Base-by-base conservation (phyloP, 37 sponge, comb jelly and placozoan species). In the Hexactinellida sp. region DNA sequence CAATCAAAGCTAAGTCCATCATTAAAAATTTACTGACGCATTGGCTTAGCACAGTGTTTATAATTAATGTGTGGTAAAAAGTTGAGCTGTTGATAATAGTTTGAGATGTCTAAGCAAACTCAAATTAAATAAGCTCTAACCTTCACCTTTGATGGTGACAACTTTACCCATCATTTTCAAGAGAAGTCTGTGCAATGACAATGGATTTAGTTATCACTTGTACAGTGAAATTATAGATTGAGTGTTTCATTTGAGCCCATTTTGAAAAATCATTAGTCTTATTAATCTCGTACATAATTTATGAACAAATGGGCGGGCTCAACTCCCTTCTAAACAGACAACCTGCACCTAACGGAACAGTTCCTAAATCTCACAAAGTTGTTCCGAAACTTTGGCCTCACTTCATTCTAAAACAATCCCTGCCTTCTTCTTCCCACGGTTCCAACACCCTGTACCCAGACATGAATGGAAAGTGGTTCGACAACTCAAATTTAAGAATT, bases 231-330 rank as follows among this genome's bases (percentile, higher is more conserved):
- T 5, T 41, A 41, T 41, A 13, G 47, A 41, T 41, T 16, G 13
- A 41, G 5, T 41, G 47, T 5, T 41, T 13, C 47, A 16, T 41
- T 41, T 13, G 47, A 41, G 10, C 47, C 10, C 5, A 41, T 41
- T 41, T 41, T 41, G 13, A 41, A 13, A 41, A 16, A 41, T 41
- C 5, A 41, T 41, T 41, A 5, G 13, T 13, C 13, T 41, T 16
- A 41, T 16, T 41, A 41, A 41, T 41, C 13, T 41, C 47, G 13
- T 16, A 41, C 47, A n/a, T n/a, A n/a, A n/a, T n/a, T n/a, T n/a
- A n/a, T n/a, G n/a, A n/a, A n/a, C n/a, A n/a, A n/a, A 63, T 63
- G 76, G 76, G 76, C 13, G 76, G 76, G 21, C 76, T 63, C 76
- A 63, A 7, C 34, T 63, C 76, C 76, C 76, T 63, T 23, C 76